Base-by-base conservation (phyloP, 2,888 invertebrate species). In the Rhimphoctona megacephalus region DNA sequence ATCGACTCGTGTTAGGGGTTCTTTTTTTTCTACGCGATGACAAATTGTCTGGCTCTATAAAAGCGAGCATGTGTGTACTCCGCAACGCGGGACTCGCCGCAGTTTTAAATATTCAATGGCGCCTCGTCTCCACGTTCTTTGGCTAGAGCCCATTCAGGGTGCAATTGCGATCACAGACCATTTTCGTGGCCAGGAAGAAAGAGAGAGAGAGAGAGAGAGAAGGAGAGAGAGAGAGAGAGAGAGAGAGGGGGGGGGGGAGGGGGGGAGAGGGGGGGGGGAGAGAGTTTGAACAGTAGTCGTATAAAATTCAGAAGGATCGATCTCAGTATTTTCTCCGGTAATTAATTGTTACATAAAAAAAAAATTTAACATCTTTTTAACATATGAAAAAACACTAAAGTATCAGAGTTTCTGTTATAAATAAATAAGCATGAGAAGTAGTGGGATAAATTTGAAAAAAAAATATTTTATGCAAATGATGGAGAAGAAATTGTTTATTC, bases 21-120 rank as follows among this genome's bases (percentile, higher is more conserved):
- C 25, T 72, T 81, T 83, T 76, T 77, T 54, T 64, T 25, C 30
- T 19, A 43, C 25, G 61, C 69, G 11, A 66, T 19, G 49, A 78
- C 69, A 82, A 82, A 82, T 82, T 33, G 82, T 80, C 74, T 22
- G 22, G 39, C 52, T 46, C 43, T 46, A 33, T 64, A 69, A 82
- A 52, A 73, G 64, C 33, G 54, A 33, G 22, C 54, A 7, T 57
- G 81, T 69, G 72, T 72, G 66, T n/a, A 54, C 22, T 79, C 46
- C 39, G 33, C 39, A 36, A 64, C 61, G 69, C 25, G 74, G 74
- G 39, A 70, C 54, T 74, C 25, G 52, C 64, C 69, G 67, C 64
- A 43, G 61, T 85, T 83, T 83, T 83, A 79, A 85, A 83, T 85
- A 83, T 85, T 85, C 70, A 79, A 73, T 77, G 49, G 52, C 36